Evolutionary conservation across 2,797 vertebrate genomes (phyloP).

Genomic region (Malurus leucopterus): DNA sequence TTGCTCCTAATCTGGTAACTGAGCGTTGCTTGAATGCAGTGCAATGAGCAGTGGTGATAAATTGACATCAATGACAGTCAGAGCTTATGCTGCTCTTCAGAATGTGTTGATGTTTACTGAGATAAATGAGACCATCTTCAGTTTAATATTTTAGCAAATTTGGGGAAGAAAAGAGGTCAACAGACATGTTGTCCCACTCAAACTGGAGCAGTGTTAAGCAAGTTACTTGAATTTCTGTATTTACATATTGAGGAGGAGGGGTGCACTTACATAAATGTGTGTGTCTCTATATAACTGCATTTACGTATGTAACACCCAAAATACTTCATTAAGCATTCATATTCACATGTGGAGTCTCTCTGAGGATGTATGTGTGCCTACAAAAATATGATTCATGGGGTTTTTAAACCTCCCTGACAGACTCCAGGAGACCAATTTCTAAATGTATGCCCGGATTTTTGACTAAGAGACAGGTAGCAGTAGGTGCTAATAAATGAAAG

Average conservation of each 20-base stretch:
- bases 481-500: constrained; percentile 57
- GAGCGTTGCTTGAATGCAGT: neutral
- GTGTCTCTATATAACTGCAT: neutral
- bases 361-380: neutral
- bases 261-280: neutral
- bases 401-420: constrained; percentile 40
- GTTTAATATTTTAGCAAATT: neutral
- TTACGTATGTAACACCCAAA: neutral
- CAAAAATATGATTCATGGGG: constrained; percentile 8
- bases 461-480: constrained; percentile 52
- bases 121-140: neutral
- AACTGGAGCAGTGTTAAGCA: neutral
- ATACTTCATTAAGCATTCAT: neutral
- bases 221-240: neutral
- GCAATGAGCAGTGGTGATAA: neutral
- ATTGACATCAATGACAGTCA: neutral
- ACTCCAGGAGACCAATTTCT: constrained; percentile 24
- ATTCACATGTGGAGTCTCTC: neutral
- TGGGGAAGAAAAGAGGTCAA: neutral
- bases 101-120: neutral
- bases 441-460: constrained; percentile 10
- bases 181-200: neutral
- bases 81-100: neutral
- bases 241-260: neutral
- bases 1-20: neutral